phyloP scores from a whole-genome alignment of 2,113 vertebrate species.

The Rhynchomys soricoides region DNA sequence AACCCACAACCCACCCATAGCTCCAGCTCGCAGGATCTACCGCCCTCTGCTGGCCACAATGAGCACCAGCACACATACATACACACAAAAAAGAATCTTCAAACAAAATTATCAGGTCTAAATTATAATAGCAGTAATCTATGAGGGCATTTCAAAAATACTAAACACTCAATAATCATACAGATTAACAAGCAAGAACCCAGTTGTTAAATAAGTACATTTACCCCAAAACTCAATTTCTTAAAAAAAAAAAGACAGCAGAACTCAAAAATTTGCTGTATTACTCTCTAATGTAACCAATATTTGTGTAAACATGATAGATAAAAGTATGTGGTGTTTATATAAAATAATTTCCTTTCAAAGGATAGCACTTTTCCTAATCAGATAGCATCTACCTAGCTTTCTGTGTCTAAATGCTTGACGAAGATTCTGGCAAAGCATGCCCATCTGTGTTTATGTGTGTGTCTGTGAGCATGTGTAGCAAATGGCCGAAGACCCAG shows the following conservation, averaged over 20 bases:
- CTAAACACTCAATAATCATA: neutral
- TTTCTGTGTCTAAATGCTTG: conserved; percentile 26
- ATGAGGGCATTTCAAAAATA: neutral
- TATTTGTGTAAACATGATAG: neutral
- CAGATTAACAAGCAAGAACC: neutral
- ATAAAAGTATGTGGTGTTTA: neutral
- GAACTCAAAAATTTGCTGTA: neutral
- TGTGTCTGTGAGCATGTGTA: neutral
- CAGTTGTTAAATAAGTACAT: neutral
- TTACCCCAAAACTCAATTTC: conserved; percentile 20
- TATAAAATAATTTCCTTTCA: neutral
- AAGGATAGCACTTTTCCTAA: neutral
- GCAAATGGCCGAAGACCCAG: neutral
- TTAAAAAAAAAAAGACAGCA: neutral
- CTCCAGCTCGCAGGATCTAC: neutral
- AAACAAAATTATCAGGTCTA: neutral
- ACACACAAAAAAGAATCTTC: neutral
- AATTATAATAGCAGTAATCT: neutral
- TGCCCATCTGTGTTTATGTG: neutral
- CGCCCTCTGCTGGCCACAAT: neutral
- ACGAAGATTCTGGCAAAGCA: conserved; percentile 9
- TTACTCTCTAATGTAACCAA: neutral
- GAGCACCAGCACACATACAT: neutral
- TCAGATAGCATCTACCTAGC: neutral
- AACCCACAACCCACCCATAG: neutral